Percentiles rank a stretch among this genome's conserved stretches.
Evolutionary conservation across 2,888 invertebrate species (phyloP).

Genomic region (Tenthredo livida): DNA sequence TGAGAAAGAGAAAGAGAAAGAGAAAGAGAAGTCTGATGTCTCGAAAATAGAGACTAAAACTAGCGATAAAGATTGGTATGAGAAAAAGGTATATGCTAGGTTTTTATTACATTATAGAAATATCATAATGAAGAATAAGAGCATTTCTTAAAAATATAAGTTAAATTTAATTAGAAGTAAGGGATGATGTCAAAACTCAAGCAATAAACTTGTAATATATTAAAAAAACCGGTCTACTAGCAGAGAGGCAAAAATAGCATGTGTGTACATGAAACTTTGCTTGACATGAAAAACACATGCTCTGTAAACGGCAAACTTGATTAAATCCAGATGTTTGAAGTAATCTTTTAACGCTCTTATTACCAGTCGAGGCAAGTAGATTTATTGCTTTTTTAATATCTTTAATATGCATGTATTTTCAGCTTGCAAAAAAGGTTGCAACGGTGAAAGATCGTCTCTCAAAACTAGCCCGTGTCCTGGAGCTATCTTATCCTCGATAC

Average conservation of each 20-base stretch:
- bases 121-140: neutral
- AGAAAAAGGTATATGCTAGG: conserved; percentile 66
- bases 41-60: conserved; percentile 55
- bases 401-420: conserved; percentile 51
- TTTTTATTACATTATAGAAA: neutral
- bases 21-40: conserved; percentile 58
- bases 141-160: neutral
- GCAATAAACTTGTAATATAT: neutral
- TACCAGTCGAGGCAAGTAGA: neutral
- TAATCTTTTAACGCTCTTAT: neutral
- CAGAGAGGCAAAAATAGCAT: neutral
- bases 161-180: neutral
- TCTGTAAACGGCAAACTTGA: neutral
- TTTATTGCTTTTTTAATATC: conserved; percentile 2
- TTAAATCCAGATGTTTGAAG: neutral
- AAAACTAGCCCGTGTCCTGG: conserved; percentile 72
- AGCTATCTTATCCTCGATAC: conserved; percentile 72
- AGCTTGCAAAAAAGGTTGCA: conserved; percentile 70
- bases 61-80: conserved; percentile 67
- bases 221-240: neutral
- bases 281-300: neutral
- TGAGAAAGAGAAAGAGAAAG: conserved; percentile 51
- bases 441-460: conserved; percentile 71
- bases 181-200: neutral
- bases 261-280: neutral